These are phyloP conservation scores for Eupeodes latifasciatus DNA, from an alignment of 2,888 invertebrate genomes.

Conservation along the genomic window DNA sequence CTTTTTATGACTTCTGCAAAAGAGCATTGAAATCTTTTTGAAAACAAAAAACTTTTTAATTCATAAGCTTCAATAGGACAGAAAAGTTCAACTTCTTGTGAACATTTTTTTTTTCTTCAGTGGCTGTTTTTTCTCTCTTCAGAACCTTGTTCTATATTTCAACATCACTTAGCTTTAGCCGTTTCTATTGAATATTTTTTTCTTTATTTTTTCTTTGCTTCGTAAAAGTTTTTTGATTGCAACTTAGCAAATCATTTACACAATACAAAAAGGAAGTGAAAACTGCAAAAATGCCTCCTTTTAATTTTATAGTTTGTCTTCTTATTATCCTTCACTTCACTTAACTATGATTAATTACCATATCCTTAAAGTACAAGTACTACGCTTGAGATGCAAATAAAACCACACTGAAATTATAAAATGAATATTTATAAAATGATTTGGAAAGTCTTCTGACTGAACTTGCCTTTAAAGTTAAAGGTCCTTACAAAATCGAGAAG, in stretches of 20 bases:
- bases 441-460: conserved; percentile 16
- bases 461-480: conserved; percentile 2
- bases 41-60: conserved; percentile 18
- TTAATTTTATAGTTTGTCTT: not conserved
- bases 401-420: conserved; percentile 13
- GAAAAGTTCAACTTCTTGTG: conserved; percentile 3
- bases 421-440: conserved; percentile 59
- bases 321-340: not conserved
- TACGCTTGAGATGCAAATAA: not conserved
- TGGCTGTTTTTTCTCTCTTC: not conserved
- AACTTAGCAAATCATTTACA: not conserved
- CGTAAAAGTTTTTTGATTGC: not conserved
- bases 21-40: conserved; percentile 13
- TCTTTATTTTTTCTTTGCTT: not conserved
- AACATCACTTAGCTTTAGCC: no score
- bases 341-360: conserved; percentile 42
- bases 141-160: no score
- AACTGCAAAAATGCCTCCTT: not conserved
- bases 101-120: not conserved
- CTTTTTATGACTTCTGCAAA: conserved; percentile 1
- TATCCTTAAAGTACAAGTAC: conserved; percentile 7
- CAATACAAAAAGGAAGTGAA: not conserved
- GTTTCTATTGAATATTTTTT: no score
- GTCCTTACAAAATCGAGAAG: conserved; percentile 16
- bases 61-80: conserved; percentile 18